phyloP scores from a whole-genome alignment of 1,140 invertebrate genomes.

The Physella acuta region DNA sequence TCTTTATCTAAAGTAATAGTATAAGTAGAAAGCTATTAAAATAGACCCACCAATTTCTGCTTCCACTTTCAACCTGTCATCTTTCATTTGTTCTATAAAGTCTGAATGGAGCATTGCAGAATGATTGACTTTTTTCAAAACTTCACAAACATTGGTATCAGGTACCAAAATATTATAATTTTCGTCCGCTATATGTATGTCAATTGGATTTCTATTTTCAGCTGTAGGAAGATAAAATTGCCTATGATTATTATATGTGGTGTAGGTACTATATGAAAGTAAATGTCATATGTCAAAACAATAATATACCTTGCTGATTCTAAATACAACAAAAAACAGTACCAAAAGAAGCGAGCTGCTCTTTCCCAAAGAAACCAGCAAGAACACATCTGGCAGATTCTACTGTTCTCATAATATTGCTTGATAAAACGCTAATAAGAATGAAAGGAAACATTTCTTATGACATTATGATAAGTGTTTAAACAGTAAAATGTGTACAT shows the following conservation, averaged over 20 bases:
- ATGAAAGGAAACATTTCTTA: too few species aligned
- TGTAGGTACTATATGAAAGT: too few species aligned
- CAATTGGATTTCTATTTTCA: neutral
- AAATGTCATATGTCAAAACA: too few species aligned
- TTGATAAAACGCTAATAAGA: too few species aligned
- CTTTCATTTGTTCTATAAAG: conserved; percentile 32
- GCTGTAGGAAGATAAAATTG: conserved; percentile 2
- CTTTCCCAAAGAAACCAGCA: conserved; percentile 1
- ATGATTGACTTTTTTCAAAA: conserved; percentile 33
- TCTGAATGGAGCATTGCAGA: conserved; percentile 34
- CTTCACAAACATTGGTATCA: conserved; percentile 29
- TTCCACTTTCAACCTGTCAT: conserved; percentile 31
- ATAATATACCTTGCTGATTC: conserved; percentile 34
- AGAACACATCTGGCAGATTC: conserved; percentile 29
- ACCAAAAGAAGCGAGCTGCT: neutral
- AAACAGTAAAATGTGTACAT: too few species aligned
- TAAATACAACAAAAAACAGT: conserved; percentile 29
- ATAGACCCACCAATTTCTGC: conserved; percentile 32
- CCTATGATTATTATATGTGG: too few species aligned
- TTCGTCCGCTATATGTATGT: conserved; percentile 5
- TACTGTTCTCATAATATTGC: conserved; percentile 44
- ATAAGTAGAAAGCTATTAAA: too few species aligned
- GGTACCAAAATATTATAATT: conserved; percentile 38
- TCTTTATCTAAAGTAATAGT: too few species aligned
- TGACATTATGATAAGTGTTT: too few species aligned